phyloP scores from a whole-genome alignment of 2,888 invertebrate species.

The Caradrina kadenii region DNA sequence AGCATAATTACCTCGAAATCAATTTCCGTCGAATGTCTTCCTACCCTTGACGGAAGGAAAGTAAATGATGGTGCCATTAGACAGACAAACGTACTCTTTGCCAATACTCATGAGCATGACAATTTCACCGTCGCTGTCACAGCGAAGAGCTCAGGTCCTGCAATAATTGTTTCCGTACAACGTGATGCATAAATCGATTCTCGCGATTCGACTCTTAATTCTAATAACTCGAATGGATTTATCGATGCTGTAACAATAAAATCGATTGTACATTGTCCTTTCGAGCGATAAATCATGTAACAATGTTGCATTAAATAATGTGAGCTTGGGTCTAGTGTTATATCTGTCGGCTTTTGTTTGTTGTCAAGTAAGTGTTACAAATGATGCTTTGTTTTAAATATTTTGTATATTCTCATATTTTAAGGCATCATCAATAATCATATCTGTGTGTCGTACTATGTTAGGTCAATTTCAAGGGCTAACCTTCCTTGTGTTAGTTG shows the following conservation, averaged over 20 bases:
- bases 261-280: slow-evolving; percentile 80
- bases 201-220: slow-evolving; percentile 74
- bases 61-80: slow-evolving; percentile 77
- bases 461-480: neutral
- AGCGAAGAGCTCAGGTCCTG: slow-evolving; percentile 61
- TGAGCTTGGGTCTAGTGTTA: slow-evolving; percentile 39
- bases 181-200: slow-evolving; percentile 82
- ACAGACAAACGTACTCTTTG: slow-evolving; percentile 71
- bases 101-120: slow-evolving; percentile 70
- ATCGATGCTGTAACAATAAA: slow-evolving; percentile 77
- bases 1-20: slow-evolving; percentile 59
- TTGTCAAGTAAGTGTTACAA: slow-evolving; percentile 53
- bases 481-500: neutral
- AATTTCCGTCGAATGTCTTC: slow-evolving; percentile 66
- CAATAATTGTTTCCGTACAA: slow-evolving; percentile 80
- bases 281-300: slow-evolving; percentile 72
- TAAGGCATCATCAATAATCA: slow-evolving; percentile 12
- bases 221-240: slow-evolving; percentile 75
- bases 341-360: slow-evolving; percentile 58
- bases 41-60: slow-evolving; percentile 76
- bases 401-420: slow-evolving; percentile 41
- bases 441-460: neutral
- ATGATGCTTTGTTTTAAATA: slow-evolving; percentile 48
- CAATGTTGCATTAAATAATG: slow-evolving; percentile 65
- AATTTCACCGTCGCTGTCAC: slow-evolving; percentile 78